Evolutionary conservation across 2,888 invertebrate genomes (phyloP), one percentile per base, ranked within the genome.

Genomic region (Drosophila differens): DNA sequence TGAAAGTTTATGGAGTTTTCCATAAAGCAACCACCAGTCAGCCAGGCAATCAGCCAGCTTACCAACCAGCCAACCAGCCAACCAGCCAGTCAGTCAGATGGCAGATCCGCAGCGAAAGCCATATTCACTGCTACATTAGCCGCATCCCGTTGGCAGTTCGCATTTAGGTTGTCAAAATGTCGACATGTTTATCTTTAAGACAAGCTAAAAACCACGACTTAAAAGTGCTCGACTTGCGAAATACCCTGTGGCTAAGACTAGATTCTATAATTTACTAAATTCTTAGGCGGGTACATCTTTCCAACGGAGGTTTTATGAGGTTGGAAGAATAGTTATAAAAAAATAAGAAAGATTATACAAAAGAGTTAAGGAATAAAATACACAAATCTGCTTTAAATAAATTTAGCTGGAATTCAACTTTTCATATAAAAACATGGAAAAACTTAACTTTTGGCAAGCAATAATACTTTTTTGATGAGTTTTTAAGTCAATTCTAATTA

Each of bases 171-270:
- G 84, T 85, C 85, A 86, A 85, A 85, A 89, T 86, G 84, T 85
- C 79, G 82, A 84, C 87, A 84, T 89, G 82, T 77, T 89, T 89
- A 89, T 86, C 82, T 84, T 82, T 71, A 77, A 88, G 81, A 83
- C 68, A 59, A 60, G 55, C 28, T 35, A 30, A 25, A 53, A 49
- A 37, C 3, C 39, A 19, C 16, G 47, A 39, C 47, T 49, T 22
- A 22, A 33, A 16, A 52, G 19, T 37, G 53, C n/a, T 41, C 30
- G 51, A 60, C 52, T 16, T 14, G 22, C 4, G 3, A 28, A 28
- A 51, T 70, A 55, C 58, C 59, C 75, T 69, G 12, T 28, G n/a
- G 53, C 22, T 16, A 33, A 10, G 6, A 22, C 3, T 9, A 25
- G 5, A 3, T 19, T 35, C 51, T 3, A 5, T 7, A 4, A 25